phyloP scores from a whole-genome alignment of 2,113 vertebrate genomes.

The Xiphophorus maculatus region DNA sequence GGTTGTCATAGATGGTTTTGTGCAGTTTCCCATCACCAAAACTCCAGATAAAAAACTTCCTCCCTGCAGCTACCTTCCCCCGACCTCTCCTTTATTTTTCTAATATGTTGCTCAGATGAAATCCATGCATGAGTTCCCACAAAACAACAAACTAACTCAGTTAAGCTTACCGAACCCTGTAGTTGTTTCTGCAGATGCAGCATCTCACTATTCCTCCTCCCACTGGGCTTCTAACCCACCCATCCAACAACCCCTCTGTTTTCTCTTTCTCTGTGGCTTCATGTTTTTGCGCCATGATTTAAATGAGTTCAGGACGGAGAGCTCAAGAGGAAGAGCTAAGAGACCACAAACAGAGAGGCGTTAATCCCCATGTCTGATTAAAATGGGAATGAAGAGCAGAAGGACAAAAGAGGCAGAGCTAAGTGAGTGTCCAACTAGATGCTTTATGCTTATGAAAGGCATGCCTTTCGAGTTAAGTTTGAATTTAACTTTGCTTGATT shows the following conservation, averaged over 20 bases:
- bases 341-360: constrained; percentile 44
- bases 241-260: not conserved
- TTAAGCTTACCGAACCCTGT: not conserved
- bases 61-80: not conserved
- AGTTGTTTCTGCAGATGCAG: constrained; percentile 10
- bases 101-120: constrained; percentile 7
- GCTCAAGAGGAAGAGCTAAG: constrained; percentile 66
- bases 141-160: not conserved
- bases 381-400: constrained; percentile 7
- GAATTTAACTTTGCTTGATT: not conserved
- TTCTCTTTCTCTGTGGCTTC: not conserved
- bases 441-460: not conserved
- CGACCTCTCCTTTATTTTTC: not conserved
- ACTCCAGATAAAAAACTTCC: not conserved
- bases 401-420: not conserved
- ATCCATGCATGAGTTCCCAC: constrained; percentile 9
- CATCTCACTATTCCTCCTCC: constrained; percentile 4
- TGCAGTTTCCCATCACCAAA: constrained; percentile 78
- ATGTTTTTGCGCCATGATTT: constrained; percentile 25
- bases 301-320: constrained; percentile 55
- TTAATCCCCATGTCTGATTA: constrained; percentile 77
- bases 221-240: constrained; percentile 41
- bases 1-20: constrained; percentile 69
- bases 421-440: not conserved
- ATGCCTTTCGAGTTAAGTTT: not conserved